These are phyloP conservation scores for Otus sunia DNA, from an alignment of 2,113 vertebrate species.

Conservation along the genomic window DNA sequence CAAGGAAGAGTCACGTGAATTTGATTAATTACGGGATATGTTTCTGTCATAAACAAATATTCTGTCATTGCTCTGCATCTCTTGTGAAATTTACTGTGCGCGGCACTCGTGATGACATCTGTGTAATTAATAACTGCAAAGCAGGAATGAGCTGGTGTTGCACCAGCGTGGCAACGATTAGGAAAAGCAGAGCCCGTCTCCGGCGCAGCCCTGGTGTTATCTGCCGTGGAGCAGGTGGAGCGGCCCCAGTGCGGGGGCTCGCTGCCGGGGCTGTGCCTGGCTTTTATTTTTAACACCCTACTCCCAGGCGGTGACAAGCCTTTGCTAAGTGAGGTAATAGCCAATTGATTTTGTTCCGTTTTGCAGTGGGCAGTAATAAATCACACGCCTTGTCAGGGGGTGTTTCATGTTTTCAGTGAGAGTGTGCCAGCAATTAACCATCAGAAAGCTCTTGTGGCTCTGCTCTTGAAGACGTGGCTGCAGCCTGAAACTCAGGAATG, in stretches of 20 bases:
- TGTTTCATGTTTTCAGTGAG: constrained; percentile 85
- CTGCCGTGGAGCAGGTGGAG: constrained; percentile 29
- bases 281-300: constrained; percentile 89
- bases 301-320: constrained; percentile 91
- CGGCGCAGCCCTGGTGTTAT: background rate
- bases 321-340: constrained; percentile 95
- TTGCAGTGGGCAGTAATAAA: constrained; percentile 94
- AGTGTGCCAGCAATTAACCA: constrained; percentile 91
- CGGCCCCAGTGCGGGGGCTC: background rate
- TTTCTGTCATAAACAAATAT: background rate
- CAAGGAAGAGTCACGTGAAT: background rate
- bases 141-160: background rate
- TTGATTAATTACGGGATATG: background rate
- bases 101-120: background rate
- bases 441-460: constrained; percentile 81
- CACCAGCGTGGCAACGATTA: rapidly evolving
- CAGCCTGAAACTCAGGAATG: constrained; percentile 22
- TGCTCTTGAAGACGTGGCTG: constrained; percentile 49
- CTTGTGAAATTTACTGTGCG: background rate
- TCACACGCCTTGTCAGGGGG: constrained; percentile 91
- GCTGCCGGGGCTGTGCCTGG: constrained; percentile 66
- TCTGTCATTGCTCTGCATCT: background rate
- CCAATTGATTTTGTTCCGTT: constrained; percentile 97
- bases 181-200: background rate
- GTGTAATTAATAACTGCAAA: background rate